Base-by-base conservation (phyloP, 2,797 vertebrate species). In the Synaphobranchus kaupii region DNA sequence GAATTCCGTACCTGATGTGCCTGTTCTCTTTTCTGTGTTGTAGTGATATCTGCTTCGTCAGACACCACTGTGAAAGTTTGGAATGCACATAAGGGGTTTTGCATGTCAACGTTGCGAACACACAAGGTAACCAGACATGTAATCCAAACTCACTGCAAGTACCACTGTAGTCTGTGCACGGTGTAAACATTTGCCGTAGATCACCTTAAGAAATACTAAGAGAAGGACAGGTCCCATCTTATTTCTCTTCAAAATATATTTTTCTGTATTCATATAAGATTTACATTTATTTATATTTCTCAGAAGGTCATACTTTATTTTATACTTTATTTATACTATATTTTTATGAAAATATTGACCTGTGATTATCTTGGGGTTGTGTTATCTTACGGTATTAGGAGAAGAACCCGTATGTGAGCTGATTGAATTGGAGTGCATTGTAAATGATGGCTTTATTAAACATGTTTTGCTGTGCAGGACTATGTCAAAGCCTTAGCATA, bases 11-110 rank as follows among this genome's bases (percentile, higher is more conserved):
- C 15, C 73, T 76, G 73, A 76, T 76, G 96, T 83, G 97, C 97
- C 93, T 71, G 54, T 34, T 7, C 60, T 73, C 84, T 17, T 97
- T 66, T 22, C 39, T 88, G 78, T 91, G 56, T 93, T 93, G 34
- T 91, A 99, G 99, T 99, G 94, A 99, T 99, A 96, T 99, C 99
- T 90, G 98, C 98, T 60, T 99, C 99, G 78, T 99, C 98, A 0
- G 98, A 99, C 90, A 99, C 98, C 1, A 99, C 98, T 63, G 98
- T 99, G 85, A 99, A 99, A 97, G 99, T 99, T 56, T 99, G 99
- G 99, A 99, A 99, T n/a, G 99, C 99, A 4, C 99, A 99, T 90
- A 99, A 99, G 94, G 99, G 99, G 13, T 99, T 99, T 95, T 99
- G 97, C 91, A 97, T 97, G 96, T 97, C 97, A 76, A 97, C 97